Evolutionary conservation across 2,113 vertebrate genomes (phyloP).

Genomic region (Neolamprologus cancellatus): DNA sequence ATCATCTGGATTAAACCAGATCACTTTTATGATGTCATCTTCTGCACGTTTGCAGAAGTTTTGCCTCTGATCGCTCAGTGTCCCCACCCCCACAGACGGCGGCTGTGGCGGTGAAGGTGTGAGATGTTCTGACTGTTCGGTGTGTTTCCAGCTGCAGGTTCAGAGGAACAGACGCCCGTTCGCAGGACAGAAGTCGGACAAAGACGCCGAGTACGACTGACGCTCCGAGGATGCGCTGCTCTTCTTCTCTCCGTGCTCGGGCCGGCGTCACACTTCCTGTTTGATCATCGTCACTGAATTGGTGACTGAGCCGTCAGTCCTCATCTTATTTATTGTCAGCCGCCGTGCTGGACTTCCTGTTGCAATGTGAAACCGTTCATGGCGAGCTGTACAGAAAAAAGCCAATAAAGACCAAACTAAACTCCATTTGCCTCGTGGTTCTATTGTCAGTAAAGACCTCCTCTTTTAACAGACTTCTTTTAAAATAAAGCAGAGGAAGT

Average conservation of each 20-base stretch:
- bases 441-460: not conserved
- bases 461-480: not conserved
- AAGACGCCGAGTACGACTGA: slow-evolving; percentile 4
- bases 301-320: rapidly evolving
- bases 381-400: not conserved
- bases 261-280: not conserved
- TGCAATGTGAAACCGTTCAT: not conserved
- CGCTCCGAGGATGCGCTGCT: not conserved
- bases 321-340: not conserved
- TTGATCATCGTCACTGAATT: rapidly evolving
- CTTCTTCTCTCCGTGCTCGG: not conserved
- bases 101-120: not conserved
- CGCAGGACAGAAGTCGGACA: not conserved
- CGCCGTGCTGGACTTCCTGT: not conserved
- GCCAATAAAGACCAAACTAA: not conserved
- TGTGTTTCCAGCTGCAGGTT: slow-evolving; percentile 64
- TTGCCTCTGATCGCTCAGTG: not conserved
- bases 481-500: not conserved
- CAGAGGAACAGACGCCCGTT: slow-evolving; percentile 62
- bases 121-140: not conserved
- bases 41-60: not conserved
- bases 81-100: not conserved
- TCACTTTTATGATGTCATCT: not conserved
- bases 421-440: not conserved
- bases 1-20: not conserved